phyloP scores from a whole-genome alignment of 2,113 vertebrate species.

The Seriola quinqueradiata region DNA sequence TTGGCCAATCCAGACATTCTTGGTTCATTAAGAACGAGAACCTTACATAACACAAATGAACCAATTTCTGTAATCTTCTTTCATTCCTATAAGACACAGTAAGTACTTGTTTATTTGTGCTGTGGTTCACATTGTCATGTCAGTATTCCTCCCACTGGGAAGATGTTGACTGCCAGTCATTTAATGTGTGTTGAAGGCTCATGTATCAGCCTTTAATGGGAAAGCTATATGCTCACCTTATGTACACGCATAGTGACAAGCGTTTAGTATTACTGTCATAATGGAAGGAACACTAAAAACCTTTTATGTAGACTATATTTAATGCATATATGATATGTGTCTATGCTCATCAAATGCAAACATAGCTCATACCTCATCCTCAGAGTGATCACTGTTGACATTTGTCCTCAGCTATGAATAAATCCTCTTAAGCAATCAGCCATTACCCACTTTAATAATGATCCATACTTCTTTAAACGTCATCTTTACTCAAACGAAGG shows the following conservation, averaged over 20 bases:
- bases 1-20: background rate
- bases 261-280: slow-evolving; percentile 25
- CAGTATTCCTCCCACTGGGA: background rate
- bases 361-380: slow-evolving; percentile 25
- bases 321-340: slow-evolving; percentile 42
- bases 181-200: slow-evolving; percentile 24
- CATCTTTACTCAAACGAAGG: slow-evolving; percentile 10
- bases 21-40: background rate
- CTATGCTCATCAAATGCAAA: slow-evolving; percentile 20
- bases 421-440: slow-evolving; percentile 28
- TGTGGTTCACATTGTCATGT: background rate
- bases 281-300: slow-evolving; percentile 47
- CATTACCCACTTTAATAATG: slow-evolving; percentile 6
- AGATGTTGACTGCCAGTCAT: slow-evolving; percentile 3
- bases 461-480: background rate
- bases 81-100: background rate
- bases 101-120: background rate
- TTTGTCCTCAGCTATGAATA: slow-evolving; percentile 25
- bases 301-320: slow-evolving; percentile 43
- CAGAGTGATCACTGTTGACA: slow-evolving; percentile 39
- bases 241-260: slow-evolving; percentile 19
- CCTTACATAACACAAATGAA: background rate
- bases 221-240: slow-evolving; percentile 21
- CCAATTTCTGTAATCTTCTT: slow-evolving; percentile 1
- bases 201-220: slow-evolving; percentile 35